These are phyloP conservation scores for Chrysochloris asiatica DNA, from an alignment of 2,113 vertebrate genomes.

Conservation along the genomic window DNA sequence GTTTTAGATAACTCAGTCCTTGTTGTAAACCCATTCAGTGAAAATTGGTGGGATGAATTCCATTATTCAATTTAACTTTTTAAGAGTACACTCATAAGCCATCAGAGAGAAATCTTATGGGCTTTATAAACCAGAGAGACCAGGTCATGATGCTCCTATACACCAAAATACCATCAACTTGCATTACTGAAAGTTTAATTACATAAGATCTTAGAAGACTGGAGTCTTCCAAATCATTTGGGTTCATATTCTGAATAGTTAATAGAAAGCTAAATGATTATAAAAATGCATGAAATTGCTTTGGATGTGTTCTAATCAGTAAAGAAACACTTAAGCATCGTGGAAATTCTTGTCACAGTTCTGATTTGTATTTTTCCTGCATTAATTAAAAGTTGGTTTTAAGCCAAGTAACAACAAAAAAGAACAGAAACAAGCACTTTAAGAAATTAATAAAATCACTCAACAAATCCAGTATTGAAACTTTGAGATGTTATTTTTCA, in stretches of 20 bases:
- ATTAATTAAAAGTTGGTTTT: constrained; percentile 70
- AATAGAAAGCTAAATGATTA: constrained; percentile 62
- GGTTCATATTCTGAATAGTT: background rate
- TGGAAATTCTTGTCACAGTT: constrained; percentile 51
- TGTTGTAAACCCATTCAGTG: background rate
- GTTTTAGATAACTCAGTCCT: background rate
- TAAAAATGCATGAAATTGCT: constrained; percentile 61
- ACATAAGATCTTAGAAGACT: background rate
- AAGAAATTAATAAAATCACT: constrained; percentile 62
- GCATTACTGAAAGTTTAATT: background rate
- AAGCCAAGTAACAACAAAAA: constrained; percentile 66
- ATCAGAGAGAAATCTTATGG: background rate
- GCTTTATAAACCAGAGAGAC: background rate
- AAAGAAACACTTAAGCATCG: constrained; percentile 66
- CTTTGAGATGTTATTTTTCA: background rate
- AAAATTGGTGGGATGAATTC: background rate
- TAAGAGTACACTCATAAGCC: background rate
- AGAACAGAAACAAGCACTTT: constrained; percentile 62
- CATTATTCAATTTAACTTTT: background rate
- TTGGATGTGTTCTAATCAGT: constrained; percentile 57
- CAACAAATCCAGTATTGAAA: constrained; percentile 40
- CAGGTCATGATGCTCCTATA: background rate
- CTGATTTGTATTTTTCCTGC: constrained; percentile 51
- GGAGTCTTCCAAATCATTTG: background rate
- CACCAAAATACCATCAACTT: background rate